Conservation (phyloP, 1,140 invertebrate species). For the Drosophila busckii region DNA sequence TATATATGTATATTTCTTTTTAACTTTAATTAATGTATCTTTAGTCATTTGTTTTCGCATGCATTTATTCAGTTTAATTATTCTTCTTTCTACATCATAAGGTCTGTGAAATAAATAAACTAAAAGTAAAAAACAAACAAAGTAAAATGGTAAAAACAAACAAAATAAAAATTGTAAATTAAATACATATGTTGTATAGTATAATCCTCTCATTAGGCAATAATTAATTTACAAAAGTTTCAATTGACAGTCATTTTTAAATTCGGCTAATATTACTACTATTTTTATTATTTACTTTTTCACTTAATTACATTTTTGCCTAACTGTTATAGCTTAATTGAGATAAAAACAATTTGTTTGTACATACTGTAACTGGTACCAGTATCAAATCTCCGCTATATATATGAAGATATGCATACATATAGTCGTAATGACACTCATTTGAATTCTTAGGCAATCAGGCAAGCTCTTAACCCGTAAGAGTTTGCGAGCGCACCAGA, state of each 20-base stretch:
- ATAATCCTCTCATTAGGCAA: too few relatives aligned
- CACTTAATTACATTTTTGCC: conserved; percentile 1
- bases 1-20: not conserved
- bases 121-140: conserved; percentile 74
- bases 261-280: conserved; percentile 49
- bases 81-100: conserved; percentile 19
- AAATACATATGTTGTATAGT: too few relatives aligned
- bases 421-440: conserved; percentile 28
- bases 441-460: conserved; percentile 39
- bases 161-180: conserved; percentile 19
- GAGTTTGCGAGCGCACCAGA: conserved; percentile 78
- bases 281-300: conserved; percentile 5
- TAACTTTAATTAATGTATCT: conserved; percentile 2
- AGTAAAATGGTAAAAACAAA: conserved; percentile 47
- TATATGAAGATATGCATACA: not conserved
- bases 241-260: conserved; percentile 55
- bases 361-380: conserved; percentile 73
- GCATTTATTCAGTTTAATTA: too few relatives aligned
- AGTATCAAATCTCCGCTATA: conserved; percentile 28
- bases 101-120: conserved; percentile 55
- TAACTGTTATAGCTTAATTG: conserved; percentile 34
- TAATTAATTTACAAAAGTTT: conserved; percentile 45
- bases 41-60: too few relatives aligned
- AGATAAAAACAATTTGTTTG: conserved; percentile 58
- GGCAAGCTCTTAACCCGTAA: conserved; percentile 39